These are phyloP conservation scores for Patella depressa DNA, from an alignment of 2,888 invertebrate genomes.

Conservation along the genomic window DNA sequence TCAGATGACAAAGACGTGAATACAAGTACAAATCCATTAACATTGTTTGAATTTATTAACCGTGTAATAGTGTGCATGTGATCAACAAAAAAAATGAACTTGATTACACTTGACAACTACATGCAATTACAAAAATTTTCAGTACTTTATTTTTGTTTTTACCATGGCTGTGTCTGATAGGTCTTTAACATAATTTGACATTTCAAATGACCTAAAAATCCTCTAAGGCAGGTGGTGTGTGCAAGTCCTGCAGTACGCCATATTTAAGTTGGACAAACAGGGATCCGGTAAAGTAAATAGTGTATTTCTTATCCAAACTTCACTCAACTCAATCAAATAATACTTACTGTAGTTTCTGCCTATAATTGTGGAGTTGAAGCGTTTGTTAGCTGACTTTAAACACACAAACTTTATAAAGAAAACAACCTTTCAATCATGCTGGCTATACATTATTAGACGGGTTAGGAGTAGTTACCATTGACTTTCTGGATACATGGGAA, in stretches of 20 bases:
- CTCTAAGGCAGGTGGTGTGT: not conserved
- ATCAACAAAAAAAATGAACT: too few relatives aligned
- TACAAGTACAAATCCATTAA: too few relatives aligned
- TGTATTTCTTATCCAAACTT: slow-evolving; percentile 8
- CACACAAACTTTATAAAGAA: not conserved
- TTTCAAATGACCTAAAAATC: slow-evolving; percentile 1
- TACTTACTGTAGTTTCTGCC: not conserved
- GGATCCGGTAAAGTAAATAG: not conserved
- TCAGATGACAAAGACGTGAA: too few relatives aligned
- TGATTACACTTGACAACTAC: too few relatives aligned
- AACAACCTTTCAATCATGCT: not conserved
- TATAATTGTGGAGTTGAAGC: not conserved
- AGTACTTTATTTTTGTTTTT: too few relatives aligned
- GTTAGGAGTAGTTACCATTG: not conserved
- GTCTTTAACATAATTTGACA: not conserved
- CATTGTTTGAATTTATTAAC: too few relatives aligned
- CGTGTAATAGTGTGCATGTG: too few relatives aligned
- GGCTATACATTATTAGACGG: not conserved
- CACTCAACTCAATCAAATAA: not conserved
- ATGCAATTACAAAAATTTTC: too few relatives aligned
- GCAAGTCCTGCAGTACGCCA: slow-evolving; percentile 4
- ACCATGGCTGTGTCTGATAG: too few relatives aligned
- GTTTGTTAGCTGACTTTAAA: not conserved
- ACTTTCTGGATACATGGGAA: not conserved
- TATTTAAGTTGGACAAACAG: slow-evolving; percentile 3